Evolutionary conservation across 2,113 vertebrate species (phyloP).

Genomic region (Zosterops hypoxanthus): DNA sequence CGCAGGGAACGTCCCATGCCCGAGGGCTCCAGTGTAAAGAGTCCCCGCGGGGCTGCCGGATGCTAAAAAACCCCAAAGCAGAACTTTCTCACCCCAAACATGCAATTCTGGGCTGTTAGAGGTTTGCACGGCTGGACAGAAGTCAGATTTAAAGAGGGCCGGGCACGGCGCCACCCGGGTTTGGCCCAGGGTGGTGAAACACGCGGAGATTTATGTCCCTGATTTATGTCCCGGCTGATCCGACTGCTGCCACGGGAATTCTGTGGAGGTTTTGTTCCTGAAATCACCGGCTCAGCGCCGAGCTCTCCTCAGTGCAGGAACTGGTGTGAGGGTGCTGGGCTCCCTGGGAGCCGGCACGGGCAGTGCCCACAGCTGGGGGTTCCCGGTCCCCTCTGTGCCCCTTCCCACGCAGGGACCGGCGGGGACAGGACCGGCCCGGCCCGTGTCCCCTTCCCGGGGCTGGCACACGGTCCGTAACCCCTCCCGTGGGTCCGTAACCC

Average conservation of each 20-base stretch:
- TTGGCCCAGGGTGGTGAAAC: neutral
- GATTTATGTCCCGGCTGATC: neutral
- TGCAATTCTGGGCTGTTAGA: fast-evolving
- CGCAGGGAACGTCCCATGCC: neutral
- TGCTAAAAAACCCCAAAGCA: fast-evolving
- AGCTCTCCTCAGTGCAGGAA: fast-evolving
- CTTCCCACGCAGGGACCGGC: neutral
- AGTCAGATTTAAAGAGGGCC: neutral
- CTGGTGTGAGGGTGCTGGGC: fast-evolving
- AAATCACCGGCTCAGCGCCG: neutral
- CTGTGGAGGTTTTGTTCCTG: neutral
- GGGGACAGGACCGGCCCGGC: neutral
- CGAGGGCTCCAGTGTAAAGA: fast-evolving
- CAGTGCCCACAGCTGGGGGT: fast-evolving
- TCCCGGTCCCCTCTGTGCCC: neutral
- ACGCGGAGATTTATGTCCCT: neutral
- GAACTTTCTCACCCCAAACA: neutral
- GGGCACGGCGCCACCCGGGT: neutral
- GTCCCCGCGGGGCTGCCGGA: fast-evolving
- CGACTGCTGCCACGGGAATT: neutral
- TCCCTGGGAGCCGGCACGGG: neutral
- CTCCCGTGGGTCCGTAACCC: too few relatives aligned
- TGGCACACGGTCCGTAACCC: fast-evolving
- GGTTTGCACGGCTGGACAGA: neutral
- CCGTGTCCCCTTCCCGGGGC: neutral